These are phyloP conservation scores for Helicoverpa assulta DNA, from an alignment of 2,888 invertebrate genomes.

Conservation along the genomic window DNA sequence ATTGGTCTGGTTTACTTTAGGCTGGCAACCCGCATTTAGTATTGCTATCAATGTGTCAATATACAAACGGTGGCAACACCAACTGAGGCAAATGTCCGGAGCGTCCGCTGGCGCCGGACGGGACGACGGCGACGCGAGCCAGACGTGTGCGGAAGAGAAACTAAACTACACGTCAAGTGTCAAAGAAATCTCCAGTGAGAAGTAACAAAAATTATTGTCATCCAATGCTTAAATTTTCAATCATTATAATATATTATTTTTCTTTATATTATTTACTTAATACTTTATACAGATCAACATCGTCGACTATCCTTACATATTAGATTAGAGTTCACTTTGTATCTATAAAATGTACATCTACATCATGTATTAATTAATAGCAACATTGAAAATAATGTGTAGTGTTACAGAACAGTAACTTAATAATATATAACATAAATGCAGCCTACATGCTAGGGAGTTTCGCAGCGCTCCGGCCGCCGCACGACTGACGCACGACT, in stretches of 20 bases:
- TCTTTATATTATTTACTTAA: slow-evolving; percentile 79
- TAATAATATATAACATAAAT: slow-evolving; percentile 52
- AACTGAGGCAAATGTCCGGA: slow-evolving; percentile 32
- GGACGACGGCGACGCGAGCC: slow-evolving; percentile 38
- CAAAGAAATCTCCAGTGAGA: slow-evolving; percentile 74
- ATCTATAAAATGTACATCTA: slow-evolving; percentile 80
- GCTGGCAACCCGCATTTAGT: slow-evolving; percentile 78
- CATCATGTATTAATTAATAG: slow-evolving; percentile 54
- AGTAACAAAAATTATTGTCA: slow-evolving; percentile 90
- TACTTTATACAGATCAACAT: slow-evolving; percentile 85
- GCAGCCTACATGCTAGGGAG: slow-evolving; percentile 36
- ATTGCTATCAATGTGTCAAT: slow-evolving; percentile 79
- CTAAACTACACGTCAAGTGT: slow-evolving; percentile 64
- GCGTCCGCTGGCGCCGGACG: slow-evolving; percentile 3
- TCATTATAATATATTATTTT: slow-evolving; percentile 79
- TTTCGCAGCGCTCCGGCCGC: background rate
- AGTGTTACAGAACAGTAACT: slow-evolving; percentile 65
- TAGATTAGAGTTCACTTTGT: slow-evolving; percentile 70
- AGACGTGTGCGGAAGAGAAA: slow-evolving; percentile 60
- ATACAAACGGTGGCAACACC: slow-evolving; percentile 48
- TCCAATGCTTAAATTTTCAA: slow-evolving; percentile 87
- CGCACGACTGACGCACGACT: background rate
- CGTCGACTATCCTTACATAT: slow-evolving; percentile 71
- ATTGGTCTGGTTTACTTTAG: slow-evolving; percentile 84
- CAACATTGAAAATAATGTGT: slow-evolving; percentile 75